Percentiles rank a stretch among this genome's conserved stretches.
Conservation (phyloP, 1,140 invertebrate genomes). For the Eubasilissa regina region DNA sequence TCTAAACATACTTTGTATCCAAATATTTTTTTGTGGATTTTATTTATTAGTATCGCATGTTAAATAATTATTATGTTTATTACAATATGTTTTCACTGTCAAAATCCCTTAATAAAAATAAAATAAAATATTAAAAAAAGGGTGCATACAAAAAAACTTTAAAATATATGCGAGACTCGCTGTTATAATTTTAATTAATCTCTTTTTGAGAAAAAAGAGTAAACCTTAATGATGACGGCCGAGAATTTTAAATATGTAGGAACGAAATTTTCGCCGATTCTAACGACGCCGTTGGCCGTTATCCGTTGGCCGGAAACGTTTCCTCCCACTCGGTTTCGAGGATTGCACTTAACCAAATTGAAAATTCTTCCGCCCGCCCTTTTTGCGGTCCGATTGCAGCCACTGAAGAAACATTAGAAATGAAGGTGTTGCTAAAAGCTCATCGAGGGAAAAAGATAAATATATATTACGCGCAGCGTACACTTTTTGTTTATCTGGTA, state of each 20-base stretch:
- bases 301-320: slow-evolving; percentile 5
- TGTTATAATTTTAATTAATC: neutral
- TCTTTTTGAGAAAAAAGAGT: neutral
- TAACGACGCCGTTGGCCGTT: slow-evolving; percentile 4
- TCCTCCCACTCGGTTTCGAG: neutral
- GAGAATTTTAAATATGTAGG: neutral
- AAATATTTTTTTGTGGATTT: too few relatives aligned
- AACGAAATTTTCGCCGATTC: slow-evolving; percentile 8
- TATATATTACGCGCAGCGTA: neutral
- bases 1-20: too few relatives aligned
- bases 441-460: neutral
- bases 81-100: too few relatives aligned
- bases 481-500: too few relatives aligned
- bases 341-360: slow-evolving; percentile 47
- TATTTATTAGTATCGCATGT: too few relatives aligned
- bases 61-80: too few relatives aligned
- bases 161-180: too few relatives aligned
- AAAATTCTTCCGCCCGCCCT: slow-evolving; percentile 30
- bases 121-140: too few relatives aligned
- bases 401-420: neutral
- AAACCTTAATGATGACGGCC: neutral
- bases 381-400: neutral
- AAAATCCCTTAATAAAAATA: too few relatives aligned
- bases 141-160: too few relatives aligned
- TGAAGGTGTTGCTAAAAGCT: neutral